Conservation (phyloP, 2,797 vertebrate genomes). For the Mastacembelus armatus region DNA sequence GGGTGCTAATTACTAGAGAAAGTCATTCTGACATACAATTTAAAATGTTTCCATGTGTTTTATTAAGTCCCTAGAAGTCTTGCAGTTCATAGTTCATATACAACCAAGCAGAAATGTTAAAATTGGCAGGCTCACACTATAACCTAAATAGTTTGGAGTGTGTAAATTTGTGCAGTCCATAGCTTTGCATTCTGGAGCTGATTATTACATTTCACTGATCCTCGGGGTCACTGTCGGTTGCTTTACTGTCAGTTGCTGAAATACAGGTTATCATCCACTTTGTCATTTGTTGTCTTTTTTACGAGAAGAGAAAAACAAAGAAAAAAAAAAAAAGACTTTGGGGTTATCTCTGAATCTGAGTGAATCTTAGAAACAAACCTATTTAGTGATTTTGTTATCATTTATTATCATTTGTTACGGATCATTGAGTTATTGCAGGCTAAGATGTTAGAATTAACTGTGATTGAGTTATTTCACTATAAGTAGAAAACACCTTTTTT, state of each 20-base stretch:
- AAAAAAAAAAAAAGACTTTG: neutral
- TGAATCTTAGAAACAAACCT: constrained; percentile 30
- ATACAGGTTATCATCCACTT: constrained; percentile 33
- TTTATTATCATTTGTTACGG: constrained; percentile 42
- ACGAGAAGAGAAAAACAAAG: too few relatives aligned
- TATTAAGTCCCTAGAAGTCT: constrained; percentile 11
- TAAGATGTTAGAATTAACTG: constrained; percentile 34
- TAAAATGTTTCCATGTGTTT: constrained; percentile 22
- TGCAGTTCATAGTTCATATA: neutral
- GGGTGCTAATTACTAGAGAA: constrained; percentile 55
- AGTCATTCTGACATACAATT: constrained; percentile 20
- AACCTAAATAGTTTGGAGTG: too few relatives aligned
- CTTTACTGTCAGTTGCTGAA: constrained; percentile 64
- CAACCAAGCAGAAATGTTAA: neutral
- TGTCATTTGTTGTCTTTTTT: constrained; percentile 43
- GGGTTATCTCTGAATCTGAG: constrained; percentile 38
- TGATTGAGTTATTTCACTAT: neutral
- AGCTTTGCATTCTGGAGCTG: constrained; percentile 59
- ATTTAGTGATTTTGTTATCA: constrained; percentile 32
- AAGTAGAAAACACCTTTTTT: constrained; percentile 9
- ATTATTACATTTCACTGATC: constrained; percentile 64
- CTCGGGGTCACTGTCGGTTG: too few relatives aligned
- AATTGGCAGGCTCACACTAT: too few relatives aligned
- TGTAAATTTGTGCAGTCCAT: constrained; percentile 32
- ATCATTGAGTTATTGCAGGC: constrained; percentile 15